A percentile compares a stretch with the other conserved stretches of the same genome.
phyloP scores from a whole-genome alignment of 1,140 invertebrate species.

The Hormaphis cornu region DNA sequence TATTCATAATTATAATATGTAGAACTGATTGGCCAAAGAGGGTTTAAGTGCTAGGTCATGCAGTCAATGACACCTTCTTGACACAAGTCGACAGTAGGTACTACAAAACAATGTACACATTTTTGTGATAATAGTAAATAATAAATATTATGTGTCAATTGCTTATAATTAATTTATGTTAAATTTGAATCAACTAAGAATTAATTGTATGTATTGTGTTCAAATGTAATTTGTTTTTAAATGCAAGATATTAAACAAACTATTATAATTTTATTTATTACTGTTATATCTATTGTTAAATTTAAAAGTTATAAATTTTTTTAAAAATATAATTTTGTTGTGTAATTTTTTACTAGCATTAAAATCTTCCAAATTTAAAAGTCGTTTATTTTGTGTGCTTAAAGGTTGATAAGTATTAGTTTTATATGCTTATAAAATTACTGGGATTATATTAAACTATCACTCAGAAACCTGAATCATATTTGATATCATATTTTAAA shows the following conservation, averaged over 20 bases:
- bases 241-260: not conserved
- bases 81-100: not conserved
- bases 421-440: no score
- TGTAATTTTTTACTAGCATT: no score
- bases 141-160: not conserved
- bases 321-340: no score
- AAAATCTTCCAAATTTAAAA: no score
- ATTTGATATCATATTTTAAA: no score
- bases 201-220: not conserved
- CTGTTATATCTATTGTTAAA: not conserved
- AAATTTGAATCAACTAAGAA: not conserved
- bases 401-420: no score
- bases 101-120: not conserved
- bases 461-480: no score
- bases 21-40: not conserved
- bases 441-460: no score
- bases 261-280: not conserved
- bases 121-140: not conserved
- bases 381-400: no score
- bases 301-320: not conserved
- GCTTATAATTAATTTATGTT: not conserved
- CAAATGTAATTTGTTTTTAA: slow-evolving; percentile 18
- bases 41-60: not conserved
- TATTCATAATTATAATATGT: not conserved
- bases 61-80: not conserved